A percentile compares a stretch with the other conserved stretches of the same genome.
Evolutionary conservation across 2,888 invertebrate species (phyloP).

Genomic region (Colletes collaris): DNA sequence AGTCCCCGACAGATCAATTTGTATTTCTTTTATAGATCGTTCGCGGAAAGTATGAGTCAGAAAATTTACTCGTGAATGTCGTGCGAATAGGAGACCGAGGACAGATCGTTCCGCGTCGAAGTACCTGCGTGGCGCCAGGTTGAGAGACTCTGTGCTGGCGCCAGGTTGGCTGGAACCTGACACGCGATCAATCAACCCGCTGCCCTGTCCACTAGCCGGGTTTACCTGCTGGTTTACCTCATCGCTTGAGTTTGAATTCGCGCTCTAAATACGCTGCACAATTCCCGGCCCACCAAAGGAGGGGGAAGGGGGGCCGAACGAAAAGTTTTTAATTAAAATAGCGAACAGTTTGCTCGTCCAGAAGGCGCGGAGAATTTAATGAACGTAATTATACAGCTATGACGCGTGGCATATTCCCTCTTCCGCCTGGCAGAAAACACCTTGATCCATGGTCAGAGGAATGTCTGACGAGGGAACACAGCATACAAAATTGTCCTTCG

Average conservation of each 20-base stretch:
- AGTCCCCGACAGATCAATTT: neutral
- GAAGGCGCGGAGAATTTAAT: constrained; percentile 43
- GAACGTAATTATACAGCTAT: constrained; percentile 37
- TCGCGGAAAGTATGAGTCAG: constrained; percentile 23
- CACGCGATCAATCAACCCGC: constrained; percentile 82
- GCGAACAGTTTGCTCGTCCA: constrained; percentile 34
- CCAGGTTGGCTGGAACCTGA: constrained; percentile 82
- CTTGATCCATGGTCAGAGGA: neutral
- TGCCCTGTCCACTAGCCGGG: constrained; percentile 68
- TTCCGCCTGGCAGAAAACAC: no score
- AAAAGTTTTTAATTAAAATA: constrained; percentile 58
- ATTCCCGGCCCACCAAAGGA: constrained; percentile 32
- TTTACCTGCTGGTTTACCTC: constrained; percentile 64
- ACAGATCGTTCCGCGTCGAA: constrained; percentile 12
- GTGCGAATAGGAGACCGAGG: constrained; percentile 36
- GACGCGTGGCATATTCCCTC: constrained; percentile 2
- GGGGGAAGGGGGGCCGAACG: constrained; percentile 21
- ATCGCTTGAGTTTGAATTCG: constrained; percentile 65
- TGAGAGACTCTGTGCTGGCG: constrained; percentile 80
- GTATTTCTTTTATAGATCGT: constrained; percentile 12
- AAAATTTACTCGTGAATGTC: constrained; percentile 39
- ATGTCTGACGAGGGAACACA: no score
- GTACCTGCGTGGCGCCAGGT: constrained; percentile 56
- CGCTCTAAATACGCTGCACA: constrained; percentile 49
- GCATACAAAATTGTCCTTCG: no score